Conservation (phyloP, 2,113 vertebrate genomes). For the Sinosuthora webbiana region DNA sequence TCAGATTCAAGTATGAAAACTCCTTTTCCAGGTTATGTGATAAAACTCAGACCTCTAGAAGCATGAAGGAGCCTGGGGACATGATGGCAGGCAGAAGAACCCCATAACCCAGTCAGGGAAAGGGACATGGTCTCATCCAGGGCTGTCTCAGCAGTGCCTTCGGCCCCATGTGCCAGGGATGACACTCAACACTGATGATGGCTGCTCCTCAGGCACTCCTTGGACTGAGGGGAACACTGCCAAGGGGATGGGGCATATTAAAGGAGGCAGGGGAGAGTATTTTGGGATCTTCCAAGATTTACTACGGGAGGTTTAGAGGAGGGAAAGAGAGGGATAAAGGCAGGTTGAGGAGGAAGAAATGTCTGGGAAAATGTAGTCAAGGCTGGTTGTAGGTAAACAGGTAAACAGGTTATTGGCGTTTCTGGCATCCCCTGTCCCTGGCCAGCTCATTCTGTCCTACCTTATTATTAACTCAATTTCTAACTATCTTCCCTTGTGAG, state of each 20-base stretch:
- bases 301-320: neutral
- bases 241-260: neutral
- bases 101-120: neutral
- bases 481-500: neutral
- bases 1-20: neutral
- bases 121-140: neutral
- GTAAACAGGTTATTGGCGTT: neutral
- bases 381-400: neutral
- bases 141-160: neutral
- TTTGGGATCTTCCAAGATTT: neutral
- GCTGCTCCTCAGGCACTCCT: neutral
- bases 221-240: neutral
- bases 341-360: neutral
- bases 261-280: neutral
- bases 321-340: neutral
- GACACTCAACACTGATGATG: neutral
- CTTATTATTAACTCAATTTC: neutral
- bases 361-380: neutral
- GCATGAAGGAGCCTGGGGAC: rapidly evolving
- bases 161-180: rapidly evolving
- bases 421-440: neutral
- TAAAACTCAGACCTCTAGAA: neutral
- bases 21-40: neutral
- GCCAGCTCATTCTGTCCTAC: neutral
- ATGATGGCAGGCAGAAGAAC: neutral